A percentile compares a stretch with the other conserved stretches of the same genome.
phyloP scores from a whole-genome alignment of 2,797 vertebrate species.

The Bucorvus abyssinicus region DNA sequence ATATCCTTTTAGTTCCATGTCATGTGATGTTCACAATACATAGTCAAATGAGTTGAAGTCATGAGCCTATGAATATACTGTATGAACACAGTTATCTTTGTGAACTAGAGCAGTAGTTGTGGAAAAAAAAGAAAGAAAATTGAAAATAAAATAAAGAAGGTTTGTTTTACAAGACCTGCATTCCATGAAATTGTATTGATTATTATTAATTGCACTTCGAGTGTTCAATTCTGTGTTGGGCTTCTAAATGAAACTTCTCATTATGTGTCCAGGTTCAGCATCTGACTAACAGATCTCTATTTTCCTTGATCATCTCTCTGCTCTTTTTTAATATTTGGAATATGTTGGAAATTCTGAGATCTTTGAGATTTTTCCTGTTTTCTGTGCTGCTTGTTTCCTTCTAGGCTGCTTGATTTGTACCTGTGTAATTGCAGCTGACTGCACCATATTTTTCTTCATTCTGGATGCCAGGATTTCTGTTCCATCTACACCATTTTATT shows the following conservation, averaged over 20 bases:
- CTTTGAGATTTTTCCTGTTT: neutral
- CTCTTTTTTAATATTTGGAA: neutral
- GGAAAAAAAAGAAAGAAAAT: neutral
- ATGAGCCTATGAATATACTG: neutral
- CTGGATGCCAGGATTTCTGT: neutral
- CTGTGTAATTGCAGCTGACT: neutral
- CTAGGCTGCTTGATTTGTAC: neutral
- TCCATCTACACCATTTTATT: neutral
- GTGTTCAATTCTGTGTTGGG: neutral
- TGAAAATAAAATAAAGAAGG: neutral
- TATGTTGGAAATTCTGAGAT: neutral
- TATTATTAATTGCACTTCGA: neutral
- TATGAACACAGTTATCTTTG: neutral
- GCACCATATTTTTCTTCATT: conserved; percentile 16
- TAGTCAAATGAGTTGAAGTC: neutral
- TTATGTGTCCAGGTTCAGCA: neutral
- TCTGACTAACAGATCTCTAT: neutral
- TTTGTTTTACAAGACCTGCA: neutral
- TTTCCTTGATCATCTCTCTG: neutral
- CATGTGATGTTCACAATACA: neutral
- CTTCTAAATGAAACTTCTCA: neutral
- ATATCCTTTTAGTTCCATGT: neutral
- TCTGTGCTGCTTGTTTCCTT: neutral
- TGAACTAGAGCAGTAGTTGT: neutral
- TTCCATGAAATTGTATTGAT: neutral